Evolutionary conservation across 2,113 vertebrate genomes (phyloP), one percentile per base, ranked within the genome.

Genomic region (Indicator indicator): DNA sequence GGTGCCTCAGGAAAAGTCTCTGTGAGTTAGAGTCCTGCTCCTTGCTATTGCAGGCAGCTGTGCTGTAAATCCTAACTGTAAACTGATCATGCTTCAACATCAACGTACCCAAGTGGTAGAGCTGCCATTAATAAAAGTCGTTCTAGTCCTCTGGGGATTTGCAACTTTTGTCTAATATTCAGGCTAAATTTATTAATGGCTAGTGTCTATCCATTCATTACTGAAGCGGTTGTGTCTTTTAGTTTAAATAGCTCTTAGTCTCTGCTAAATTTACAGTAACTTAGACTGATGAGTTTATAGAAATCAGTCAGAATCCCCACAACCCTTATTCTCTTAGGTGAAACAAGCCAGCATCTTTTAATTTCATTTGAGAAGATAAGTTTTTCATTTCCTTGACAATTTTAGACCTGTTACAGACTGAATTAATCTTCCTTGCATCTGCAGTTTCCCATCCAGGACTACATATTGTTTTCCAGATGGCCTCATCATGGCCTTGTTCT

Each of bases 391-490:
- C 69, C 76, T 88, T 91, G 75, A 95, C 95, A 91, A 90, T 93
- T 91, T 32, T 77, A 64, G 85, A 64, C 65, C 54, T 74, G 19
- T 90, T 94, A 60, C 65, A 78, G 48, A 78, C 52, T 38, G 75
- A 90, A 91, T 92, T 87, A 90, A 94, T 96, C 86, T 88, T 93
- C 42, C 56, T 67, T 77, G 65, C 79, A 90, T 94, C 94, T 88
- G 36, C 70, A 72, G 33, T 72, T 28, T 27, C 48, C 52, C 50
- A 30, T 56, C 52, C 0, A 0, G 75, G 69, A 77, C 56, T 83
- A 79, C 79, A 74, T 85, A 90, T 77, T 96, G 93, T 94, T 59
- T 93, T 91, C 96, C 94, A 96, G 92, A 94, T 95, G 88, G 90
- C 72, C 72, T 95, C 90, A 88, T 94, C 83, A 81, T 86, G 79